These are phyloP conservation scores for Pyrocephalus nanus DNA, from an alignment of 2,797 vertebrate species.

Conservation along the genomic window DNA sequence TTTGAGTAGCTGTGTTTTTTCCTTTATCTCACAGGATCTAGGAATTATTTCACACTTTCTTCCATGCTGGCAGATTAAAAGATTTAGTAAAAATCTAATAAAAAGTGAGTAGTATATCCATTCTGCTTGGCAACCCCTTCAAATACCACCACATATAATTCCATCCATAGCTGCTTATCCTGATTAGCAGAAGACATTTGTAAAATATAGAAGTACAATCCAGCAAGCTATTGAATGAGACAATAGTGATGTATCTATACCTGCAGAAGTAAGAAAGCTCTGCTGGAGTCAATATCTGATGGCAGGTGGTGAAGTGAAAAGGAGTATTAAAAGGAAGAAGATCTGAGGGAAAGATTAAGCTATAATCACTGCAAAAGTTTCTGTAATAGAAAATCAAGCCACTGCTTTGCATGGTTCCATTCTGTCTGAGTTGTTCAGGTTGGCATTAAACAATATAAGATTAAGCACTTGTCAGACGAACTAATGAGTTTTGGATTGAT, in stretches of 20 bases:
- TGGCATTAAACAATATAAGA: slow-evolving; percentile 76
- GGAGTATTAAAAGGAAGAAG: slow-evolving; percentile 6
- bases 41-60: background rate
- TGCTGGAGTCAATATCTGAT: slow-evolving; percentile 20
- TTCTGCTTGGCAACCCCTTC: background rate
- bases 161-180: background rate
- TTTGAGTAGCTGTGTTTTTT: background rate
- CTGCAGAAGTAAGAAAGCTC: background rate
- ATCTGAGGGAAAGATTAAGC: slow-evolving; percentile 60
- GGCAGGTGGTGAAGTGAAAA: slow-evolving; percentile 12
- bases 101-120: background rate
- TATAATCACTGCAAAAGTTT: slow-evolving; percentile 62
- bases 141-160: background rate
- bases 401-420: slow-evolving; percentile 61
- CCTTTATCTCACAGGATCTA: background rate
- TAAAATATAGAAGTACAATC: background rate
- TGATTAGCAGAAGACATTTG: slow-evolving; percentile 17
- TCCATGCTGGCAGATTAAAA: background rate
- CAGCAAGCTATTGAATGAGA: background rate
- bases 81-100: background rate
- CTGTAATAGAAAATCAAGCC: slow-evolving; percentile 53
- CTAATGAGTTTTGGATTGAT: slow-evolving; percentile 84
- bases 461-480: slow-evolving; percentile 78
- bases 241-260: background rate
- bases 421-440: slow-evolving; percentile 57